Percentiles rank a stretch among this genome's conserved stretches.
phyloP scores from a whole-genome alignment of 2,797 vertebrate species.

The Brotogeris chrysoptera region DNA sequence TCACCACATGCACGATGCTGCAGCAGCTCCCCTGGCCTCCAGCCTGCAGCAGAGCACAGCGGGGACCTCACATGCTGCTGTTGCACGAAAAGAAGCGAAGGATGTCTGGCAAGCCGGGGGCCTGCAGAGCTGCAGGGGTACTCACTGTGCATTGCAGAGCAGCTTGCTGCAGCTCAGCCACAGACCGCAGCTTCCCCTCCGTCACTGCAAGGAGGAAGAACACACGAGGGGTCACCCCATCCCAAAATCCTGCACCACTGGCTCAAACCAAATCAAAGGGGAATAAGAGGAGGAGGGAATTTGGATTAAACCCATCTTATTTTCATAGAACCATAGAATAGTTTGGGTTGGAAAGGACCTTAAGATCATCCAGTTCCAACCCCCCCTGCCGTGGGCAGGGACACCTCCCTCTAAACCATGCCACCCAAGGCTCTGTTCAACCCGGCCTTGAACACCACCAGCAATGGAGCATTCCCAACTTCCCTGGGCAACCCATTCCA shows the following conservation, averaged over 20 bases:
- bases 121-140: accelerated
- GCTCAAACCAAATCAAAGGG: not conserved
- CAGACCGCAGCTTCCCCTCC: slow-evolving; percentile 79
- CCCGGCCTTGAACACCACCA: no score
- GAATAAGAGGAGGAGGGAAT: not conserved
- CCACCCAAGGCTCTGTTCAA: no score
- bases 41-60: slow-evolving; percentile 37
- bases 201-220: slow-evolving; percentile 79
- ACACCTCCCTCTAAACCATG: no score
- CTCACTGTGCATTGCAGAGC: slow-evolving; percentile 73
- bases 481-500: no score
- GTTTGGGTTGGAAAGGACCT: no score
- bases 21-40: slow-evolving; percentile 51
- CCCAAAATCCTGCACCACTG: not conserved
- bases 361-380: no score
- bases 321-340: not conserved
- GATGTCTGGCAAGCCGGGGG: accelerated
- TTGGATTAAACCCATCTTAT: accelerated
- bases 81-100: not conserved
- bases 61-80: not conserved
- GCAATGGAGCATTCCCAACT: no score
- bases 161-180: slow-evolving; percentile 86
- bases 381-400: no score
- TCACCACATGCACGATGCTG: slow-evolving; percentile 86
- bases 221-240: accelerated